Conservation (phyloP, 2,888 invertebrate genomes). For the Heteromurus nitidus region DNA sequence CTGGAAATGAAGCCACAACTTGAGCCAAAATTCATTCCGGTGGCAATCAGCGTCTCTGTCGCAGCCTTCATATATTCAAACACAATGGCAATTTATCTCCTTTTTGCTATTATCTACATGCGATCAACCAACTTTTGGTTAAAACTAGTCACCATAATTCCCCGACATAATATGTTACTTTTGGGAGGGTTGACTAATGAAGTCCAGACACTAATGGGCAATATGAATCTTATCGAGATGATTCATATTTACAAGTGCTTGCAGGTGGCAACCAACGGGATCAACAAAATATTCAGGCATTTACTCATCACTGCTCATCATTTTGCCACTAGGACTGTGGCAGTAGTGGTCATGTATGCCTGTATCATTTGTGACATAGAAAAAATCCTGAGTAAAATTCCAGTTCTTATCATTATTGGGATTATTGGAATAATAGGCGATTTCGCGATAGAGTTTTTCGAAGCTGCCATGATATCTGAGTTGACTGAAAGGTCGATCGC, state of each 20-base stretch:
- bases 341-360: neutral
- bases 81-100: neutral
- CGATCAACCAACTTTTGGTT: neutral
- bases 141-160: neutral
- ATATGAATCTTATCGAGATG: neutral
- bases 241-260: neutral
- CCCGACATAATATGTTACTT: neutral
- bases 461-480: neutral
- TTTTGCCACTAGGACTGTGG: neutral
- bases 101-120: neutral
- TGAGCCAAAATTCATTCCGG: neutral
- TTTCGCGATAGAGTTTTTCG: neutral
- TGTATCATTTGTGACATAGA: neutral
- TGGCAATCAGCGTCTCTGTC: neutral
- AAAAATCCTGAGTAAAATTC: neutral
- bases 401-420: neutral
- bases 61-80: neutral
- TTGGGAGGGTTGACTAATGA: neutral
- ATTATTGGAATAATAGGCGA: neutral
- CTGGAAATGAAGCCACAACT: neutral
- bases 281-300: neutral
- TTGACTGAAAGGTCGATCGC: neutral
- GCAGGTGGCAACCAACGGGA: neutral
- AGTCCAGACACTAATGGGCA: neutral
- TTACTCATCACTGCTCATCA: neutral